Base-by-base conservation (phyloP, 2,113 vertebrate species). In the Prolemur simus region DNA sequence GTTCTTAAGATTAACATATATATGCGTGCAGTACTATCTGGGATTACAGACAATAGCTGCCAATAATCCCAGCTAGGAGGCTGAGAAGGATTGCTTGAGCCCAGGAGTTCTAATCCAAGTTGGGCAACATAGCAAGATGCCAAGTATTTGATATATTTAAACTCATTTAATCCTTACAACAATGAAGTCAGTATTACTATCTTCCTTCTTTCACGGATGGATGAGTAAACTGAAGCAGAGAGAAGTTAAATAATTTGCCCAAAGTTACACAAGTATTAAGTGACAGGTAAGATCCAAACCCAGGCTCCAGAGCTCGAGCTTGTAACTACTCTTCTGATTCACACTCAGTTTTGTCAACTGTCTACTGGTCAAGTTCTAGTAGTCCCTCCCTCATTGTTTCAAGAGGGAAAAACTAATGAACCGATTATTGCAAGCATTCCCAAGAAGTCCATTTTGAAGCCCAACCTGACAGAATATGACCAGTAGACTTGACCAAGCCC, bases 121-220 rank as follows among this genome's bases (percentile, higher is more conserved):
- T 63, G 27, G 58, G 58, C 58, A 29, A 63, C 25, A 63, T 63
- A 56, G 6, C 54, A 56, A 56, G 54, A 56, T 56, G 7, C 54
- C 54, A 97, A 94, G 11, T 45, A 86, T 87, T 68, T 94, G 58
- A 60, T n/a, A 91, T 13, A 87, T 17, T 80, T 49, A 87, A 97
- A 71, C 17, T 94, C 39, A 89, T 27, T 94, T 63, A 27, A 80
- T 78, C 73, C 29, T 85, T 52, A 80, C 18, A 88, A 94, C 2
- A 32, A 39, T 29, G 37, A 91, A 13, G 2, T 76, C 68, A 87
- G 5, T 77, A 73, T 66, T 82, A 88, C 52, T 84, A 66, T 77
- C 84, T 96, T 69, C 12, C 11, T 2, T 71, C 56, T 92, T 91
- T 81, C 80, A 87, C 25, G 80, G 34, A 91, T 34, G 87, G 34